A percentile compares a stretch with the other conserved stretches of the same genome.
These are phyloP conservation scores for Dasypogon diadema DNA, from an alignment of 2,888 invertebrate genomes.

Conservation along the genomic window DNA sequence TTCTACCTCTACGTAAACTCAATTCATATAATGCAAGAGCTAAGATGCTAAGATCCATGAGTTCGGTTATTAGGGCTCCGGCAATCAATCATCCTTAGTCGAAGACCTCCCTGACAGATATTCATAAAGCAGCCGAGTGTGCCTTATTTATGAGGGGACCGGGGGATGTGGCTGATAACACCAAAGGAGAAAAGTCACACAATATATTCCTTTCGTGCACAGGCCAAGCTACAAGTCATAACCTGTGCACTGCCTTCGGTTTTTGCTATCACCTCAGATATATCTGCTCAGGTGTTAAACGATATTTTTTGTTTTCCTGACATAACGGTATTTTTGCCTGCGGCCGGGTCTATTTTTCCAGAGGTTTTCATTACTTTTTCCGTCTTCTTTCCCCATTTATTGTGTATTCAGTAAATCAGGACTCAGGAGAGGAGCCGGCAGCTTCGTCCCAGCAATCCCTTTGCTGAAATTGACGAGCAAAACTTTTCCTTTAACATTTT, in stretches of 20 bases:
- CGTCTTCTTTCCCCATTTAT: background rate
- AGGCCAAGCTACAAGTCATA: background rate
- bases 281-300: conserved; percentile 35
- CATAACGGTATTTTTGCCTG: background rate
- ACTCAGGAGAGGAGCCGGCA: background rate
- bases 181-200: background rate
- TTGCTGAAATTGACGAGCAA: conserved; percentile 17
- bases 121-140: background rate
- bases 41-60: background rate
- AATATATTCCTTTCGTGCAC: background rate
- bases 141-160: background rate
- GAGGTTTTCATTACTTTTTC: conserved; percentile 19
- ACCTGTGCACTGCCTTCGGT: background rate
- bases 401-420: conserved; percentile 4
- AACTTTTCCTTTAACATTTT: conserved; percentile 30
- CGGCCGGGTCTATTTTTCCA: background rate
- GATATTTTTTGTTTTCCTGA: conserved; percentile 30
- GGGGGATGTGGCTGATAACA: background rate
- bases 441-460: background rate
- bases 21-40: background rate
- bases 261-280: conserved; percentile 9
- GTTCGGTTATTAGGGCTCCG: conserved; percentile 18
- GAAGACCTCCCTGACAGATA: conserved; percentile 25
- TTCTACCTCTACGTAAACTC: background rate
- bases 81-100: conserved; percentile 32